These are phyloP conservation scores for Dromius quadrimaculatus DNA, from an alignment of 2,888 invertebrate genomes.

Conservation along the genomic window DNA sequence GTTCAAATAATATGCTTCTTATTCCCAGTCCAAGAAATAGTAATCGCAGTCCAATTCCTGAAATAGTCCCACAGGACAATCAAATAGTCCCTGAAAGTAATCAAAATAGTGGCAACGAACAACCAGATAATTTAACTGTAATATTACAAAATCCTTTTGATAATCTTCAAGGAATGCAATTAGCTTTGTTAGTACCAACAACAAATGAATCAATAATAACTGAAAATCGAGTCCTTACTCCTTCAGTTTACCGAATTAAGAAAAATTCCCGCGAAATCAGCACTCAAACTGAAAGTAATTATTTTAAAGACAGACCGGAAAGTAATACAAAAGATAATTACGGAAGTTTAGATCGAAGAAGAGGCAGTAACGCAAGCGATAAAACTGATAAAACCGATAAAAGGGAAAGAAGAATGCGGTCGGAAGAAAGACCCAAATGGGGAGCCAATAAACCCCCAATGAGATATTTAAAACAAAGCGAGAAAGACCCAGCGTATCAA, in stretches of 20 bases:
- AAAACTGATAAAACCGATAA: too few relatives aligned
- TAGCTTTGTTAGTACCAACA: conserved; percentile 73
- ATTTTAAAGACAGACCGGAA: conserved; percentile 57
- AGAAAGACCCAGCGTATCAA: conserved; percentile 88
- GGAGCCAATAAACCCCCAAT: conserved; percentile 82
- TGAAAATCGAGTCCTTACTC: conserved; percentile 71
- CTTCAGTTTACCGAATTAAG: conserved; percentile 69
- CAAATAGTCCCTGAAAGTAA: conserved; percentile 9
- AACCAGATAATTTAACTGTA: conserved; percentile 63
- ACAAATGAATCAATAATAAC: conserved; percentile 59
- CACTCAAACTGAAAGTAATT: conserved; percentile 74
- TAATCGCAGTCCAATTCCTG: conserved; percentile 1
- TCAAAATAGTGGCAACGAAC: neutral
- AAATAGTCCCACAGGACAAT: conserved; percentile 2
- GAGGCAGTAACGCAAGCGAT: conserved; percentile 66
- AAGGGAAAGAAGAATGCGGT: conserved; percentile 70
- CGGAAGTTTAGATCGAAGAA: conserved; percentile 68
- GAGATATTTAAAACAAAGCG: conserved; percentile 89
- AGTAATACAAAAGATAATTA: conserved; percentile 63
- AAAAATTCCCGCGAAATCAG: conserved; percentile 72
- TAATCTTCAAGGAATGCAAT: conserved; percentile 69
- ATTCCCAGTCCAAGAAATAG: conserved; percentile 27
- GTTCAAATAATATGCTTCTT: conserved; percentile 1
- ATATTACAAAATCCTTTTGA: conserved; percentile 66
- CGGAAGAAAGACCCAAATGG: conserved; percentile 77